phyloP scores from a whole-genome alignment of 2,888 invertebrate genomes.

The Priocnemis perturbator region DNA sequence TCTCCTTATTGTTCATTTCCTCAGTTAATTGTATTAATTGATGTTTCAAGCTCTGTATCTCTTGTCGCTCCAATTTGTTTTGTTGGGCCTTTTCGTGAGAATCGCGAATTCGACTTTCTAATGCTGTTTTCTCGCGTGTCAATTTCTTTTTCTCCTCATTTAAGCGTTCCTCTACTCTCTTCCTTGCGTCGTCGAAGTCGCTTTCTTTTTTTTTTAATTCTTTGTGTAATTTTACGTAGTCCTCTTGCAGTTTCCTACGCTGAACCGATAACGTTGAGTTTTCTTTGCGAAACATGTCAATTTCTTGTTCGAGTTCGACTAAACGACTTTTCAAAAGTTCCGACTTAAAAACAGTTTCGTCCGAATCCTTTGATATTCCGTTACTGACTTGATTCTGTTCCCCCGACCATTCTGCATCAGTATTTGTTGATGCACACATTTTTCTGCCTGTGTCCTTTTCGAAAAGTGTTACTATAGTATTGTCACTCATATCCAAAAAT shows the following conservation, averaged over 20 bases:
- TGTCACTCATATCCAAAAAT: conserved; percentile 24
- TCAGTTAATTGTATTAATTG: conserved; percentile 82
- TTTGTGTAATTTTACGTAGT: conserved; percentile 76
- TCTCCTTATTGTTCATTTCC: conserved; percentile 84
- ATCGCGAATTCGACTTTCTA: conserved; percentile 83
- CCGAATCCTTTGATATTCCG: conserved; percentile 72
- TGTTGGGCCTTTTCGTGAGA: conserved; percentile 79
- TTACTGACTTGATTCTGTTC: conserved; percentile 62
- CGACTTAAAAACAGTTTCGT: conserved; percentile 78
- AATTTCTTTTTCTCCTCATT: conserved; percentile 84
- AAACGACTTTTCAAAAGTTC: conserved; percentile 80
- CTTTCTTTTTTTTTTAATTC: conserved; percentile 79
- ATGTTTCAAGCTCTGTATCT: conserved; percentile 80
- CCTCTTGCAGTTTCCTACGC: conserved; percentile 76
- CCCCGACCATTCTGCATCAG: conserved; percentile 23
- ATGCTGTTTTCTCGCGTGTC: conserved; percentile 80
- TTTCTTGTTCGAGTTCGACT: conserved; percentile 81
- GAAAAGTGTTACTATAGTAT: conserved; percentile 1
- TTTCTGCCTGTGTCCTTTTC: conserved; percentile 29
- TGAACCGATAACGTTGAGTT: conserved; percentile 75
- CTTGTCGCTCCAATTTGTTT: conserved; percentile 83
- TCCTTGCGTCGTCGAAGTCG: conserved; percentile 80
- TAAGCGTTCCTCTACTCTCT: conserved; percentile 80
- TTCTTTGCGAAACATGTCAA: conserved; percentile 77
- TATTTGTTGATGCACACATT: conserved; percentile 30